Evolutionary conservation across 35 echinoderm and acorn worm genomes (phyloP).

Genomic region (Acanthaster planci): DNA sequence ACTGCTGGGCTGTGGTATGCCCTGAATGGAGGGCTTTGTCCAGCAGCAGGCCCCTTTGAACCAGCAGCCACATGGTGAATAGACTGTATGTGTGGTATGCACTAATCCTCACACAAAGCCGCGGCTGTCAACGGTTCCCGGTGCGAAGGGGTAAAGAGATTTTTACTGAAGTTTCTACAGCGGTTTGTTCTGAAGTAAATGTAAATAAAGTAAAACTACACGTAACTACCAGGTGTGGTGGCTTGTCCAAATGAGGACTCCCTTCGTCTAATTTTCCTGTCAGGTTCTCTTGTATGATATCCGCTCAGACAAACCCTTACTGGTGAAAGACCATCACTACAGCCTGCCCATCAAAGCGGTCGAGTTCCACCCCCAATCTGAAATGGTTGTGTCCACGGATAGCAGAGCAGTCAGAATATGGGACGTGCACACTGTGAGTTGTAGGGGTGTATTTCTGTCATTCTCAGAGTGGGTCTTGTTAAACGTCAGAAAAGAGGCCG

Average conservation of each 20-base stretch:
- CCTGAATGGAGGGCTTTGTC: too few relatives aligned
- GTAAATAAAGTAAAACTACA: not conserved
- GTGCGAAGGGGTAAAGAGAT: too few relatives aligned
- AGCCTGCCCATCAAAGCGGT: slow-evolving; percentile 80
- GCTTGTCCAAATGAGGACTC: too few relatives aligned
- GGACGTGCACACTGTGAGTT: slow-evolving; percentile 74
- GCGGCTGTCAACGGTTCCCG: too few relatives aligned
- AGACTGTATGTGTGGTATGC: too few relatives aligned
- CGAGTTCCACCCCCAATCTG: slow-evolving; percentile 62
- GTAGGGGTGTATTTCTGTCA: not conserved
- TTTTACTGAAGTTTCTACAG: not conserved
- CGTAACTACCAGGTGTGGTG: not conserved
- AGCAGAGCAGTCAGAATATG: slow-evolving; percentile 83
- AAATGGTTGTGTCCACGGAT: slow-evolving; percentile 84
- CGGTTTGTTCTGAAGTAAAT: not conserved
- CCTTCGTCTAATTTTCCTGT: not conserved
- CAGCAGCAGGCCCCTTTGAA: too few relatives aligned
- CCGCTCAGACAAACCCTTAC: slow-evolving; percentile 74
- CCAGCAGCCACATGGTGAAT: too few relatives aligned
- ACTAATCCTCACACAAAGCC: too few relatives aligned
- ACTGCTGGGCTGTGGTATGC: too few relatives aligned
- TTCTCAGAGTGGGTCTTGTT: not conserved
- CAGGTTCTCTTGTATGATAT: slow-evolving; percentile 95
- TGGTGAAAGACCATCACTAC: slow-evolving; percentile 92
- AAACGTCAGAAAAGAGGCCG: not conserved